Evolutionary conservation across 37 sponge, comb jelly and placozoan genomes (phyloP).

Genomic region (Mnemiopsis leidyi): DNA sequence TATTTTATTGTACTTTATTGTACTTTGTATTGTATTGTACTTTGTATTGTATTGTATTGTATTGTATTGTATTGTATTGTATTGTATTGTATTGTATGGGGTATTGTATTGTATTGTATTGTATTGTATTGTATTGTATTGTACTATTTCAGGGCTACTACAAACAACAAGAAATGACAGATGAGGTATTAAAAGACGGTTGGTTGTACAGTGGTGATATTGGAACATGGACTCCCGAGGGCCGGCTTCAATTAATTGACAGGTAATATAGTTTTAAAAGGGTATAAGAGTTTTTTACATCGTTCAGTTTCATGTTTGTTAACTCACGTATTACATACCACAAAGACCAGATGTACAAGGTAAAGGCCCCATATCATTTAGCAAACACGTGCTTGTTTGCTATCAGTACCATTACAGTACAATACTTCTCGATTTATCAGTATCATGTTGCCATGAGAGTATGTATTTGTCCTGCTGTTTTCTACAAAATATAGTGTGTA

Average conservation of each 20-base stretch:
- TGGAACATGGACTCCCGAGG: slow-evolving; percentile 54
- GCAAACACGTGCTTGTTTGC: too few relatives aligned
- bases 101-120: not conserved
- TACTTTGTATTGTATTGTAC: not conserved
- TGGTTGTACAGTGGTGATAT: slow-evolving; percentile 67
- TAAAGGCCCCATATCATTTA: too few relatives aligned
- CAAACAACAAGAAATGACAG: slow-evolving; percentile 29
- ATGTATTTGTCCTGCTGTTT: too few relatives aligned
- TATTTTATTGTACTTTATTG: not conserved
- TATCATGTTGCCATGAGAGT: too few relatives aligned
- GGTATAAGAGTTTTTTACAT: too few relatives aligned
- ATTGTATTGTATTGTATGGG: not conserved
- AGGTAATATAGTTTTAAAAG: too few relatives aligned
- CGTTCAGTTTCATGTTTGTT: too few relatives aligned
- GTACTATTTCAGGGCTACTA: slow-evolving; percentile 32
- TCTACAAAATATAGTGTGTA: too few relatives aligned
- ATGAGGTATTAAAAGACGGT: slow-evolving; percentile 27
- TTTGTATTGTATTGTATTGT: not conserved
- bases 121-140: not conserved
- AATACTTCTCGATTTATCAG: too few relatives aligned
- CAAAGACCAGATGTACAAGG: too few relatives aligned
- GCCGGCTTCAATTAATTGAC: slow-evolving; percentile 26
- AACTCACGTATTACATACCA: too few relatives aligned
- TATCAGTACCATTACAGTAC: too few relatives aligned
- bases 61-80: not conserved